Evolutionary conservation across 2,113 vertebrate genomes (phyloP).

Genomic region (Naja naja): DNA sequence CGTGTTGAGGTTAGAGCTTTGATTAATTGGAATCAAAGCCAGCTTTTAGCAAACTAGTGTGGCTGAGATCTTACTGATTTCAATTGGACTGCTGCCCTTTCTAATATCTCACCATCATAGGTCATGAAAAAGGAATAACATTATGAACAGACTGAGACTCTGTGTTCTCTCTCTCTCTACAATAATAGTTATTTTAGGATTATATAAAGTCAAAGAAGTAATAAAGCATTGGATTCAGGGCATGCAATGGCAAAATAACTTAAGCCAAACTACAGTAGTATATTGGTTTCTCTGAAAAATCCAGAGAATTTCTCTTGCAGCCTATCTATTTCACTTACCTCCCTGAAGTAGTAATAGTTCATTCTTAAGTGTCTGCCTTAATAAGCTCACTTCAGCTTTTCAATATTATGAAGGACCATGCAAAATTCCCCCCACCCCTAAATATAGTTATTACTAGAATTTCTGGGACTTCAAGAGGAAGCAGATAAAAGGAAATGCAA

Average conservation of each 20-base stretch:
- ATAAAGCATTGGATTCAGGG: background rate
- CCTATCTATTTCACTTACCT: background rate
- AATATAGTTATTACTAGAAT: background rate
- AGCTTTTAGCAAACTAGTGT: background rate
- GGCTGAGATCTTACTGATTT: background rate
- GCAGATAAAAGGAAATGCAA: background rate
- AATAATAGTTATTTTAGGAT: background rate
- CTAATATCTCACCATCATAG: background rate
- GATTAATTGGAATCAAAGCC: background rate
- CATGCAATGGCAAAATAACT: background rate
- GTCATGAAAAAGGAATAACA: background rate
- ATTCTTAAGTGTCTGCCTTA: background rate
- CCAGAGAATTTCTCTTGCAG: background rate
- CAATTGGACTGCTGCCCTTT: background rate
- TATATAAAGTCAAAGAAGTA: background rate
- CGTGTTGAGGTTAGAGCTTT: background rate
- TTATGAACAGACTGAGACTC: background rate
- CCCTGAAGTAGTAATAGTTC: background rate
- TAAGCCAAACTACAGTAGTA: background rate
- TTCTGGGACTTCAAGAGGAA: background rate
- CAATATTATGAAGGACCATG: background rate
- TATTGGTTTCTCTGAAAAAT: background rate
- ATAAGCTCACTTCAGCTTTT: background rate
- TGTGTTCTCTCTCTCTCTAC: background rate
- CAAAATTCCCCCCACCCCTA: background rate